These are phyloP conservation scores for Suricata suricatta DNA, from an alignment of 2,113 vertebrate species.

Conservation along the genomic window DNA sequence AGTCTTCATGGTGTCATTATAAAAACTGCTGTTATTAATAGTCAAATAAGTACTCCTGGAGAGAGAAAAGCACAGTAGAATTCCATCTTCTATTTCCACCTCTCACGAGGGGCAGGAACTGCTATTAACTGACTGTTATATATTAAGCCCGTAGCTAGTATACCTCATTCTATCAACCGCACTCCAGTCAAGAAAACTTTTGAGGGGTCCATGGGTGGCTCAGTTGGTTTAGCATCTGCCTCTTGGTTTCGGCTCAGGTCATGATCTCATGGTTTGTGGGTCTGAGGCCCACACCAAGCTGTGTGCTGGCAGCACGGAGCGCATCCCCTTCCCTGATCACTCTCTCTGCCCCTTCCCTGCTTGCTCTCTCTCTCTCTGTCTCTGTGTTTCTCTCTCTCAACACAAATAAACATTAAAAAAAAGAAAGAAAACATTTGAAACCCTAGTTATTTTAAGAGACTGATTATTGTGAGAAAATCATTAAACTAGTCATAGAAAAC, in stretches of 20 bases:
- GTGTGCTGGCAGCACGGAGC: too few species aligned
- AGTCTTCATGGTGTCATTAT: not conserved
- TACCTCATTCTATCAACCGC: not conserved
- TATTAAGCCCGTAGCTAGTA: not conserved
- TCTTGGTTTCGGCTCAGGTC: too few species aligned
- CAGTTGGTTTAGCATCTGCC: too few species aligned
- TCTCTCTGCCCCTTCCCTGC: too few species aligned
- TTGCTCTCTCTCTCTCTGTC: too few species aligned
- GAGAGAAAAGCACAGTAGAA: not conserved
- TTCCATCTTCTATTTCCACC: not conserved
- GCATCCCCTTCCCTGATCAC: too few species aligned
- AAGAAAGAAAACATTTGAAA: not conserved
- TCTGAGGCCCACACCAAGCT: too few species aligned
- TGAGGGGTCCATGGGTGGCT: too few species aligned
- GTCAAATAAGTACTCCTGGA: not conserved
- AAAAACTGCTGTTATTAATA: not conserved
- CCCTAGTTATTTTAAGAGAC: not conserved
- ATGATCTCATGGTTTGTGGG: too few species aligned
- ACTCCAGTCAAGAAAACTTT: not conserved
- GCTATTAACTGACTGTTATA: not conserved
- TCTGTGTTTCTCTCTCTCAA: too few species aligned
- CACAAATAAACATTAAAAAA: too few species aligned
- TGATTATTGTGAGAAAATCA: not conserved
- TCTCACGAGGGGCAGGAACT: rapidly evolving
- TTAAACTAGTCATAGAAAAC: not conserved